phyloP scores from a whole-genome alignment of 2,113 vertebrate species.

The Gymnorhina tibicen region DNA sequence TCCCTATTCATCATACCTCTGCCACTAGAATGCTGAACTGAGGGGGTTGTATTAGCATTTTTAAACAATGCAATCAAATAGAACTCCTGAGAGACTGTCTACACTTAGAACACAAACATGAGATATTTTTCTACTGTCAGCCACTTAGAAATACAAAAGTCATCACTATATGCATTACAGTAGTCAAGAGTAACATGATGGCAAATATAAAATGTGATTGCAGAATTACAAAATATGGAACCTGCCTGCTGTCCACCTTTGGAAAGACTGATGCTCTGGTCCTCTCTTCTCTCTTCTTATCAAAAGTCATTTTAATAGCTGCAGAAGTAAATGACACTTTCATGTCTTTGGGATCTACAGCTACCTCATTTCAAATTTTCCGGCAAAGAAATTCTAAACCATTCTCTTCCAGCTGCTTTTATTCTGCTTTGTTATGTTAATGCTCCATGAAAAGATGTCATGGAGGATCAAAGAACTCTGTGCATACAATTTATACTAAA shows the following conservation, averaged over 20 bases:
- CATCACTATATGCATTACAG: background rate
- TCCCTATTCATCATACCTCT: background rate
- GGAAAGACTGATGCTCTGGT: background rate
- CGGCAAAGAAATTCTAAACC: background rate
- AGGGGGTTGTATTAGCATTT: background rate
- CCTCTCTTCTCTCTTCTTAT: background rate
- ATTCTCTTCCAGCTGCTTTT: constrained; percentile 19
- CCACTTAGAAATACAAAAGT: background rate
- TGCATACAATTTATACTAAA: constrained; percentile 5
- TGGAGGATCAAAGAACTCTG: background rate
- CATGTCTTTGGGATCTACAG: background rate
- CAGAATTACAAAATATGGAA: background rate
- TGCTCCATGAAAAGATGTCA: background rate
- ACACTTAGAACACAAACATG: background rate
- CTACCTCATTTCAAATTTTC: constrained; percentile 24
- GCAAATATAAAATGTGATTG: background rate
- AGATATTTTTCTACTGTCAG: background rate
- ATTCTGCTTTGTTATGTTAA: constrained; percentile 45
- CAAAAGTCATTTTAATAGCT: background rate
- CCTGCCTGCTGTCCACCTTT: background rate
- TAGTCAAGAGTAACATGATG: background rate
- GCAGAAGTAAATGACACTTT: background rate
- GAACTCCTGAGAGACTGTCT: background rate
- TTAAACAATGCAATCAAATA: background rate
- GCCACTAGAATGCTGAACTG: background rate